Percentiles rank a stretch among this genome's conserved stretches.
Conservation (phyloP, 1,140 invertebrate species). For the Neodiprion pinetum region DNA sequence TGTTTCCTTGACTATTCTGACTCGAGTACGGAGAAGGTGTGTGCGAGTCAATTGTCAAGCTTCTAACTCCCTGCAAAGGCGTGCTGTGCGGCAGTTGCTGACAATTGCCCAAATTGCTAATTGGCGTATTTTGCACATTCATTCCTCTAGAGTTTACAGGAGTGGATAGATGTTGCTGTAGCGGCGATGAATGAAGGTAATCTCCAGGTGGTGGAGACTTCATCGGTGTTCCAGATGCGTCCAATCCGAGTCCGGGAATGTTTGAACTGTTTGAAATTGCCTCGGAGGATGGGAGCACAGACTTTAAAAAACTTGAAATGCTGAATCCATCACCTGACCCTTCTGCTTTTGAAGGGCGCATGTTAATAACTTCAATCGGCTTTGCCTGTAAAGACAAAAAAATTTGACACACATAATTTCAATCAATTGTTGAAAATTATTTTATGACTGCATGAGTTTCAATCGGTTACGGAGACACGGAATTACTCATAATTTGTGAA, state of each 20-base stretch:
- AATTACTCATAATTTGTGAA: too few species aligned
- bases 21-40: conserved; percentile 52
- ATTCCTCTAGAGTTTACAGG: conserved; percentile 43
- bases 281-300: conserved; percentile 49
- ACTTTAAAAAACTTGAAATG: conserved; percentile 57
- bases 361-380: conserved; percentile 64
- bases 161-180: conserved; percentile 39
- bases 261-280: conserved; percentile 37
- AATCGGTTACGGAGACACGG: too few species aligned
- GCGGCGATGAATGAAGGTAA: conserved; percentile 43
- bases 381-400: conserved; percentile 49
- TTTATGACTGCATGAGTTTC: too few species aligned
- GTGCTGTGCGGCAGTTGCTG: conserved; percentile 47
- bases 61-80: conserved; percentile 12
- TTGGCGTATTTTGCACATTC: conserved; percentile 27
- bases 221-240: conserved; percentile 41
- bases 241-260: conserved; percentile 56
- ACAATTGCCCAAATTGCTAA: conserved; percentile 39
- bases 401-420: too few species aligned
- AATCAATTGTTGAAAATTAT: too few species aligned
- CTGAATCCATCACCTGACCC: conserved; percentile 48
- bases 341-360: conserved; percentile 42
- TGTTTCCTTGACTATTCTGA: conserved; percentile 56
- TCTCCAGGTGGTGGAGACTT: conserved; percentile 45
- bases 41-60: conserved; percentile 42